Evolutionary conservation across 2,113 vertebrate genomes (phyloP), one percentile per base, ranked within the genome.

Genomic region (Pelodiscus sinensis): DNA sequence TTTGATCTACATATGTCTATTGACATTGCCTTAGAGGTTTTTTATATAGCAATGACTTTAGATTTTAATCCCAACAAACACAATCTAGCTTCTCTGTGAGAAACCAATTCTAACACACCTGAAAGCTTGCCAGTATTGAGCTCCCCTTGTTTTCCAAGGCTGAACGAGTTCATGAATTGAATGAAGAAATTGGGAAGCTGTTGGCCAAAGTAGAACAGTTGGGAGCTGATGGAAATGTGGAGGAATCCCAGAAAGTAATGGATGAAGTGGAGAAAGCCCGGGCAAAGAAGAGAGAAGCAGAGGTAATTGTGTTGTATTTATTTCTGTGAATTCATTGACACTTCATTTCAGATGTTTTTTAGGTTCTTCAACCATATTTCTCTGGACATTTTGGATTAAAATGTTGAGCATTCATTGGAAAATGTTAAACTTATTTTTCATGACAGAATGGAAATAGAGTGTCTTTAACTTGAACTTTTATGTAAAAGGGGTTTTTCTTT

Each of bases 131-230:
- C 22, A 52, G 1, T 84, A 9, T 79, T 95, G 94, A 77, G 44
- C 79, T 18, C 87, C 92, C 38, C 8, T 93, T 79, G 82, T 93
- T 88, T 94, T 94, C 85, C 12, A 97, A 99, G 99, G 99, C 99
- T 93, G 99, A 99, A 97, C 98, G 99, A 93, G 99, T 99, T 92
- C 99, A 99, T 56, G 99, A 99, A 94, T 97, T 99, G 94, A 99
- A 99, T 92, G 99, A 99, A 97, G 99, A 99, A 97, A 99, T 99
- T 44, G 99, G 99, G 60, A 99, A 99, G 96, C 98, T 99, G 85
- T 97, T 99, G 96, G 99, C 99, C 27, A 98, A 99, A 85, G 99
- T 99, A 18, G 99, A 99, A 95, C 99, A 99, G 92, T 98, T 99
- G 0, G 99, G 99, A 62, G 98, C 99, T 15, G 99, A 99, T 97